Conservation (phyloP, 1,140 invertebrate genomes). For the Apis florea region DNA sequence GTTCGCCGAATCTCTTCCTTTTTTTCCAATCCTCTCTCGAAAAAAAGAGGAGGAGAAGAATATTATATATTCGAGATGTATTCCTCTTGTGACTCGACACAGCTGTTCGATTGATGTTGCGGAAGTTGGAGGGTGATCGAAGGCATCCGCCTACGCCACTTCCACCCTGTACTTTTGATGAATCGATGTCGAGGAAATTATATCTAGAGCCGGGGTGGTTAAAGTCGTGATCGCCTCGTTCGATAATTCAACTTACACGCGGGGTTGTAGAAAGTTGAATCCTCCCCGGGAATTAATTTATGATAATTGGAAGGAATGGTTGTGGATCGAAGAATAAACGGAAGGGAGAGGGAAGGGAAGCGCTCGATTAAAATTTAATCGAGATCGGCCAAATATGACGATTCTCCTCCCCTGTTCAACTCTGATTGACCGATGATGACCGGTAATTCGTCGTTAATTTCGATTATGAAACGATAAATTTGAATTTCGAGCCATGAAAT, state of each 20-base stretch:
- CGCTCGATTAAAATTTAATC: neutral
- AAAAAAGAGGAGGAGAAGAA: neutral
- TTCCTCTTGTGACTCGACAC: neutral
- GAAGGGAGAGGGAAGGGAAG: neutral
- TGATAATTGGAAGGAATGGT: too few species aligned
- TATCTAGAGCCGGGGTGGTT: neutral
- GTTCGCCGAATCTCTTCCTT: neutral
- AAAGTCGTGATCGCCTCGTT: neutral
- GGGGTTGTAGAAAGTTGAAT: too few species aligned
- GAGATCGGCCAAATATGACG: neutral
- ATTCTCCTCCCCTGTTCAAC: too few species aligned
- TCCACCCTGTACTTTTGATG: neutral
- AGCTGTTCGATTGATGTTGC: neutral
- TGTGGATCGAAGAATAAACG: neutral
- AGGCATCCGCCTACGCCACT: neutral
- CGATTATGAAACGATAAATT: too few species aligned
- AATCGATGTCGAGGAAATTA: neutral
- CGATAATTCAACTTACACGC: neutral
- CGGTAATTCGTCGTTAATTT: too few species aligned
- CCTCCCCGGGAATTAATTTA: too few species aligned
- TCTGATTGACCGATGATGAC: neutral
- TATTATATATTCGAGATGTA: too few species aligned
- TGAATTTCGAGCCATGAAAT: too few species aligned
- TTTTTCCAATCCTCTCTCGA: too few species aligned
- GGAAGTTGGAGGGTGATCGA: neutral